A percentile compares a stretch with the other conserved stretches of the same genome.
These are phyloP conservation scores for Aphaenogaster rudis DNA, from an alignment of 1,140 invertebrate genomes.

Conservation along the genomic window DNA sequence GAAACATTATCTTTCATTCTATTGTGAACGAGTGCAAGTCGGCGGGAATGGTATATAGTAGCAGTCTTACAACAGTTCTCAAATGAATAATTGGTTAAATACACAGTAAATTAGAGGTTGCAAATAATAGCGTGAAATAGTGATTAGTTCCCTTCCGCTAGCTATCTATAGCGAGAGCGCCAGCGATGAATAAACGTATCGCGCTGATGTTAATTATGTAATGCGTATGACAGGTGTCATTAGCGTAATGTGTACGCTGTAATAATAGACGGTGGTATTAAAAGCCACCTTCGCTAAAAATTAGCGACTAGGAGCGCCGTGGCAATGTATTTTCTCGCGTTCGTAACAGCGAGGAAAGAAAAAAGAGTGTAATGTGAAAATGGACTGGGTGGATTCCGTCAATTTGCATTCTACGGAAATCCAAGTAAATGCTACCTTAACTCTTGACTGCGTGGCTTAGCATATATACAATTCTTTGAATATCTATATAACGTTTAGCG, in stretches of 20 bases:
- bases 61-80: not conserved
- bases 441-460: conserved; percentile 67
- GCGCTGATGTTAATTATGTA: conserved; percentile 54
- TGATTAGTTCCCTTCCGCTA: not conserved
- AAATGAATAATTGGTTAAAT: conserved; percentile 41
- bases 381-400: conserved; percentile 65
- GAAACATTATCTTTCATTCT: not conserved
- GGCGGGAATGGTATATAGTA: not conserved
- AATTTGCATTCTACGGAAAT: conserved; percentile 74
- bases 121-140: conserved; percentile 35
- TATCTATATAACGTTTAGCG: not conserved
- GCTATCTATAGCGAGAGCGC: not conserved
- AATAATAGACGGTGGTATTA: conserved; percentile 48
- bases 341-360: not conserved
- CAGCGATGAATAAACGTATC: conserved; percentile 53
- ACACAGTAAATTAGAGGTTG: conserved; percentile 29
- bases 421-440: conserved; percentile 76
- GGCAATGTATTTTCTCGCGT: conserved; percentile 13
- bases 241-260: conserved; percentile 51
- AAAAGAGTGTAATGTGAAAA: conserved; percentile 33
- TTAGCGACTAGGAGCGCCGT: conserved; percentile 44
- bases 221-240: conserved; percentile 56
- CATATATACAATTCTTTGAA: not conserved
- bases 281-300: conserved; percentile 48
- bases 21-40: not conserved